Conservation (phyloP, 2,797 vertebrate species). For the Macrochelys suwanniensis region DNA sequence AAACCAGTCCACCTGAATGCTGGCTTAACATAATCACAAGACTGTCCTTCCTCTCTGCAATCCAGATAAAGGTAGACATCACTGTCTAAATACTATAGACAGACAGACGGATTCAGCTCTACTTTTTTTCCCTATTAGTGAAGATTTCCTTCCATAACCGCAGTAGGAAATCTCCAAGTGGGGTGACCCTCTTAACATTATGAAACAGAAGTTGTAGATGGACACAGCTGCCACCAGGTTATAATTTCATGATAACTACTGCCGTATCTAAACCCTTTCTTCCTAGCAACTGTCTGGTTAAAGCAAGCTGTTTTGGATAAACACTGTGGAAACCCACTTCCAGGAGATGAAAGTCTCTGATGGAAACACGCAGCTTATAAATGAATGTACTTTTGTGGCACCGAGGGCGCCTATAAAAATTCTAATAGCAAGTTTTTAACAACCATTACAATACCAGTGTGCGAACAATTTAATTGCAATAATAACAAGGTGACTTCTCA, state of each 20-base stretch:
- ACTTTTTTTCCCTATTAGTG: not conserved
- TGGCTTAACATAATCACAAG: not conserved
- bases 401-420: constrained; percentile 32
- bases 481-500: constrained; percentile 44
- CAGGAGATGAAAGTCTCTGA: constrained; percentile 20
- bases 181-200: not conserved
- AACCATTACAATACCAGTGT: not conserved
- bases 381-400: constrained; percentile 22
- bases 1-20: not conserved
- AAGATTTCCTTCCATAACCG: not conserved
- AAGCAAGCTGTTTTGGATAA: constrained; percentile 23
- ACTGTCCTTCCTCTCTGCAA: not conserved
- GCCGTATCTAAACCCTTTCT: not conserved
- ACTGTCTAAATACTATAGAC: not conserved
- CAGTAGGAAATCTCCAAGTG: not conserved
- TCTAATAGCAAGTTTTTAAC: constrained; percentile 16
- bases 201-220: not conserved
- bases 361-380: constrained; percentile 27
- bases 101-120: fast-evolving
- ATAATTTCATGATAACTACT: not conserved
- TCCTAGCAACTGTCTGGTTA: constrained; percentile 5
- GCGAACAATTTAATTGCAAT: constrained; percentile 63
- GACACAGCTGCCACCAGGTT: not conserved
- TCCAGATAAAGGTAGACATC: not conserved
- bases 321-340: constrained; percentile 34